These are phyloP conservation scores for Podarcis lilfordi DNA, from an alignment of 2,797 vertebrate species.

Conservation along the genomic window DNA sequence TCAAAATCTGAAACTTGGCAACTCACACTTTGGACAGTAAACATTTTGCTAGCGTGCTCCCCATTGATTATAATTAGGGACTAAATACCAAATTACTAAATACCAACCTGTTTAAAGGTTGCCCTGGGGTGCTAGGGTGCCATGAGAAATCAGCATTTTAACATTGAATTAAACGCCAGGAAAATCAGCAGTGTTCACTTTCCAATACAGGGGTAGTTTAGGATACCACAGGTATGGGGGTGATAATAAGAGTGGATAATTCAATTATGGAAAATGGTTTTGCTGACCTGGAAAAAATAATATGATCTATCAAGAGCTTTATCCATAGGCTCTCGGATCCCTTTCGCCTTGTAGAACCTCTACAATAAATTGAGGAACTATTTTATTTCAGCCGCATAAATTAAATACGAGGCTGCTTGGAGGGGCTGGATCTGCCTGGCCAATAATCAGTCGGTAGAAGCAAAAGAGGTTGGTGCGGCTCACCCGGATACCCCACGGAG, in stretches of 20 bases:
- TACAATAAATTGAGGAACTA: neutral
- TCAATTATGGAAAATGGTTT: neutral
- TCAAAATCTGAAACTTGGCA: neutral
- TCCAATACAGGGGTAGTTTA: neutral
- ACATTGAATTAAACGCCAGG: neutral
- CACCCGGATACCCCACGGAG: conserved; percentile 95
- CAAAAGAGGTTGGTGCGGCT: conserved; percentile 27
- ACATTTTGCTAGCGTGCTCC: neutral
- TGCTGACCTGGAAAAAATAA: neutral
- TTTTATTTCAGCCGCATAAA: neutral
- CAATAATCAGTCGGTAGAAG: neutral
- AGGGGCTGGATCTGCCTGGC: neutral
- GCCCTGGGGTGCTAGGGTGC: neutral
- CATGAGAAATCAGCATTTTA: too few species aligned
- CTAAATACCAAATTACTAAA: neutral
- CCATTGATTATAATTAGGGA: neutral
- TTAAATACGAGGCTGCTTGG: neutral
- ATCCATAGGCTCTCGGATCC: neutral
- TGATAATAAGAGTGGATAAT: too few species aligned
- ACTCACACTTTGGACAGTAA: neutral
- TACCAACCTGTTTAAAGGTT: neutral
- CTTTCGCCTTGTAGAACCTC: neutral
- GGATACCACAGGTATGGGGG: too few species aligned
- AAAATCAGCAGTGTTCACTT: neutral
- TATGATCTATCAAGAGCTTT: too few species aligned